phyloP scores from a whole-genome alignment of 2,888 invertebrate genomes.

The Eubasilissa splendida region DNA sequence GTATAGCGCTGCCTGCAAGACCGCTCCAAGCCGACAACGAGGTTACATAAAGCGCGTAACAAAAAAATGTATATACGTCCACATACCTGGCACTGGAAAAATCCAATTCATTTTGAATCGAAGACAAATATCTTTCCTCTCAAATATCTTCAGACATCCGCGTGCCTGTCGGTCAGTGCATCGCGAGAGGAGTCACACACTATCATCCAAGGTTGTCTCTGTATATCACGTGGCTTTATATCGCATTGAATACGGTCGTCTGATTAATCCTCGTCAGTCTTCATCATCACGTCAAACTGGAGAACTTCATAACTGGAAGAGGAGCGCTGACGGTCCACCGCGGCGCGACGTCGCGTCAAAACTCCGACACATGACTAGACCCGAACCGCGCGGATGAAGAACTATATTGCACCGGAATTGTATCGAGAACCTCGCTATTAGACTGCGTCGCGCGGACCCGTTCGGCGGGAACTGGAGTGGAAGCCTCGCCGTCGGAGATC shows the following conservation, averaged over 20 bases:
- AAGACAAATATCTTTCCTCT: slow-evolving; percentile 15
- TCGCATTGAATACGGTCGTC: slow-evolving; percentile 19
- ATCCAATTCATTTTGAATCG: slow-evolving; percentile 70
- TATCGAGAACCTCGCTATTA: too few species aligned
- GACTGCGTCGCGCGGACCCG: too few species aligned
- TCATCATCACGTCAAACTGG: neutral
- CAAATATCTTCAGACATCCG: neutral
- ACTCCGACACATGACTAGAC: neutral
- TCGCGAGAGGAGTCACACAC: neutral
- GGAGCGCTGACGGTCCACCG: too few species aligned
- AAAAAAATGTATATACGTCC: neutral
- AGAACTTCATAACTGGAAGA: neutral
- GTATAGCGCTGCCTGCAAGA: too few species aligned
- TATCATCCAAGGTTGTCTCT: neutral
- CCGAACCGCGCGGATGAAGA: too few species aligned
- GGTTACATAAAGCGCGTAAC: too few species aligned
- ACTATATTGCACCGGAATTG: too few species aligned
- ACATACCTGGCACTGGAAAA: slow-evolving; percentile 70
- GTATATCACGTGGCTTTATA: slow-evolving; percentile 24
- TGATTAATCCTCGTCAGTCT: neutral
- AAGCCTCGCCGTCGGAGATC: too few species aligned
- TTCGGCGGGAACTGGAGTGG: too few species aligned
- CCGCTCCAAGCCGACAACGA: too few species aligned
- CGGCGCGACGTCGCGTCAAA: neutral
- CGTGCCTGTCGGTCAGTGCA: slow-evolving; percentile 22